phyloP scores from a whole-genome alignment of 2,888 invertebrate species.

The Peribatodes rhomboidaria region DNA sequence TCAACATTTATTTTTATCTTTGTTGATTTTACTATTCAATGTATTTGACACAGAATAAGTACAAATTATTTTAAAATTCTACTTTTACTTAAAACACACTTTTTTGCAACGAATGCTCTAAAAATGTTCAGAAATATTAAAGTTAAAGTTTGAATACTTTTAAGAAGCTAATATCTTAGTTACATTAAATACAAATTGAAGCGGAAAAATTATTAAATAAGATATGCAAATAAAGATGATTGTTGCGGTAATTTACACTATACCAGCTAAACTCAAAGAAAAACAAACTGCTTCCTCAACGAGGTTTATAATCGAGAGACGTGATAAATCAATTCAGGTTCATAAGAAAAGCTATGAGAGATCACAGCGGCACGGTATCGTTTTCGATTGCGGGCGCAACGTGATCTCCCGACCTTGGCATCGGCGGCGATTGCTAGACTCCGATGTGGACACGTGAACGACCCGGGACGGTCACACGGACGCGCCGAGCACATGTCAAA shows the following conservation, averaged over 20 bases:
- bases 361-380: constrained; percentile 20
- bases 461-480: constrained; percentile 54
- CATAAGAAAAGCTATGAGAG: constrained; percentile 43
- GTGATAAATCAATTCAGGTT: constrained; percentile 38
- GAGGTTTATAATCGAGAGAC: constrained; percentile 3
- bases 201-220: background rate
- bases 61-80: too few species aligned
- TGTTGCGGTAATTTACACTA: constrained; percentile 1
- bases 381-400: constrained; percentile 51
- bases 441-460: constrained; percentile 62
- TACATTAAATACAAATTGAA: background rate
- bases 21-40: constrained; percentile 2
- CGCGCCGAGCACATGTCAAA: constrained; percentile 60
- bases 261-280: constrained; percentile 10
- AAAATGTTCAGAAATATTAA: background rate
- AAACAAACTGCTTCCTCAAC: constrained; percentile 9
- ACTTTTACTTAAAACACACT: background rate
- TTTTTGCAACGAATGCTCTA: background rate
- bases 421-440: constrained; percentile 58
- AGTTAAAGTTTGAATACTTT: background rate
- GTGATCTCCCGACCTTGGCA: constrained; percentile 61
- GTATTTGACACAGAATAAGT: background rate
- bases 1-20: constrained; percentile 54
- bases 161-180: background rate
- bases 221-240: constrained; percentile 13